These are phyloP conservation scores for Tricholaema leucomelas DNA, from an alignment of 2,113 vertebrate genomes.

Conservation along the genomic window DNA sequence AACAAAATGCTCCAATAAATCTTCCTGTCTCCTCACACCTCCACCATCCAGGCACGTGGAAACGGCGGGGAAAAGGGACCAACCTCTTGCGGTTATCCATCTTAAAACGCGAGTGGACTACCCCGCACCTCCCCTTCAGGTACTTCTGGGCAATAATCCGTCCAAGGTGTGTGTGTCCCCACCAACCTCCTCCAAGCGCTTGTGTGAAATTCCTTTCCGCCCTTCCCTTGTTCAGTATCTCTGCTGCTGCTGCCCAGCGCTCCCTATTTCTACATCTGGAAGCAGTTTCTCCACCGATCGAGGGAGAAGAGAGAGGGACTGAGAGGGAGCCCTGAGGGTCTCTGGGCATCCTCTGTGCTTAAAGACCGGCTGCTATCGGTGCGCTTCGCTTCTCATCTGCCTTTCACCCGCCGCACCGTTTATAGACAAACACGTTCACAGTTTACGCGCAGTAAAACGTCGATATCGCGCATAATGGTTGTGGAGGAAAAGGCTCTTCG, in stretches of 20 bases:
- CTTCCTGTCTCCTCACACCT: background rate
- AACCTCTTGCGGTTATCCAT: background rate
- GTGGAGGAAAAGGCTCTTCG: background rate
- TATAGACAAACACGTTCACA: conserved; percentile 38
- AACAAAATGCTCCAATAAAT: background rate
- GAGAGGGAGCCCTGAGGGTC: background rate
- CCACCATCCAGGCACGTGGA: background rate
- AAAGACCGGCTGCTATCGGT: background rate
- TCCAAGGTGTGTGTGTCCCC: no score
- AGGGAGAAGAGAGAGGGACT: background rate
- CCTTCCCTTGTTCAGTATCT: background rate
- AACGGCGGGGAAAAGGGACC: background rate
- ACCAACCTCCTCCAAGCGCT: background rate
- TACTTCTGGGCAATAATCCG: fast-evolving
- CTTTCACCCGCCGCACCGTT: background rate
- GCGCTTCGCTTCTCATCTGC: background rate
- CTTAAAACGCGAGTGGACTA: background rate
- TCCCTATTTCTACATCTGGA: background rate
- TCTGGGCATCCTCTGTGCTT: no score
- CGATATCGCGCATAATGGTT: conserved; percentile 22
- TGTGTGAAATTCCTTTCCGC: fast-evolving
- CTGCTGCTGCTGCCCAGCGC: background rate
- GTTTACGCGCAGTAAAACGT: conserved; percentile 42
- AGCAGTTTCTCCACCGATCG: background rate
- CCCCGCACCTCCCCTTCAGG: no score